Conservation (phyloP, 2,113 vertebrate species). For the Anhinga rufa region DNA sequence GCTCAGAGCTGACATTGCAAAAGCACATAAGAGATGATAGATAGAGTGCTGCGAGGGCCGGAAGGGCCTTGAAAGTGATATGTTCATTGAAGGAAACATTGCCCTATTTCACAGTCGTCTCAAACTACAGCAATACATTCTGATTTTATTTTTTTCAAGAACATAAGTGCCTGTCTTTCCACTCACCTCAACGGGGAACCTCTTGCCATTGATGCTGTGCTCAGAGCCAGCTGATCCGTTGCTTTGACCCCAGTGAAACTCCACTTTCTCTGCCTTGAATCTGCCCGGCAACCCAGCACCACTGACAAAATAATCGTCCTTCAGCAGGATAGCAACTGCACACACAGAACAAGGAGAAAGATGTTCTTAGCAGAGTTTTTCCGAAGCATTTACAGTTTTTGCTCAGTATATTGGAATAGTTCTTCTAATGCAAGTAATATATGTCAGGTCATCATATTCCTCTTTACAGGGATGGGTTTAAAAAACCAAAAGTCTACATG, state of each 20-base stretch:
- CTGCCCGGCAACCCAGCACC: constrained; percentile 89
- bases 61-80: constrained; percentile 8
- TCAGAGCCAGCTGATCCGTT: constrained; percentile 92
- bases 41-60: not conserved
- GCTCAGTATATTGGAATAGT: not conserved
- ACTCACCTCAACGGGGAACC: constrained; percentile 94
- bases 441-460: not conserved
- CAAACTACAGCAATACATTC: not conserved
- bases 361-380: not conserved
- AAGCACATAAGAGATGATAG: constrained; percentile 26
- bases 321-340: constrained; percentile 91
- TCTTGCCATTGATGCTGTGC: constrained; percentile 89
- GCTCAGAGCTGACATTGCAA: not conserved
- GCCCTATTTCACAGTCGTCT: not conserved
- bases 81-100: not conserved
- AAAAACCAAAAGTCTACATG: not conserved
- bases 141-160: not conserved
- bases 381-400: not conserved
- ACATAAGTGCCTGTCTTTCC: not conserved
- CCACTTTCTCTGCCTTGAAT: constrained; percentile 96
- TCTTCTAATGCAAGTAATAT: not conserved
- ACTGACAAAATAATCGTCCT: constrained; percentile 93
- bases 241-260: constrained; percentile 97
- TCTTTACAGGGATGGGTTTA: not conserved
- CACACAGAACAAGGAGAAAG: not conserved